Percentiles rank a stretch among this genome's conserved stretches.
phyloP scores from a whole-genome alignment of 2,113 vertebrate genomes.

The Oreotrochilus melanogaster region DNA sequence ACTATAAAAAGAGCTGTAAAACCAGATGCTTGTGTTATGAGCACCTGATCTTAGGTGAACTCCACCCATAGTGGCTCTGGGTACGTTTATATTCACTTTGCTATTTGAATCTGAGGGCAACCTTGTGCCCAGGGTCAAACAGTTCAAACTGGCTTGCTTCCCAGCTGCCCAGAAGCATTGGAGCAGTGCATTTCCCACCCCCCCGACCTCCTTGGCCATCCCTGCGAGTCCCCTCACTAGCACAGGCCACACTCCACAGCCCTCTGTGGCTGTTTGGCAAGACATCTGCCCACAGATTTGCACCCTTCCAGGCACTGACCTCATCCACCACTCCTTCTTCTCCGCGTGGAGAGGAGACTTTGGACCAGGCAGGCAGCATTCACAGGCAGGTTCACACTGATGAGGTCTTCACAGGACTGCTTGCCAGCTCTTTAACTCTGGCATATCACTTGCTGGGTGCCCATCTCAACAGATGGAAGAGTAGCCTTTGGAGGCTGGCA shows the following conservation, averaged over 20 bases:
- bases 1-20: constrained; percentile 4
- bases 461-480: neutral
- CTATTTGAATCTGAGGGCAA: neutral
- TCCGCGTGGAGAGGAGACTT: neutral
- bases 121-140: neutral
- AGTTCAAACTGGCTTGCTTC: neutral
- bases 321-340: neutral
- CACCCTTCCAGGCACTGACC: neutral
- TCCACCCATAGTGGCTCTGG: neutral
- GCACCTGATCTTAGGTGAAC: neutral
- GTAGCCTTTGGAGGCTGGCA: neutral
- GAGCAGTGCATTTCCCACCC: neutral
- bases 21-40: neutral
- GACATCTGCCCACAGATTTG: neutral
- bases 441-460: neutral
- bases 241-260: neutral
- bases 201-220: neutral
- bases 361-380: neutral
- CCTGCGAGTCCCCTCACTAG: neutral
- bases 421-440: neutral
- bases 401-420: neutral
- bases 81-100: neutral
- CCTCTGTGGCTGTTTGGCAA: neutral
- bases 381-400: neutral
- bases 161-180: neutral